Evolutionary conservation across 2,113 vertebrate genomes (phyloP).

Genomic region (Rhinolophus sinicus): DNA sequence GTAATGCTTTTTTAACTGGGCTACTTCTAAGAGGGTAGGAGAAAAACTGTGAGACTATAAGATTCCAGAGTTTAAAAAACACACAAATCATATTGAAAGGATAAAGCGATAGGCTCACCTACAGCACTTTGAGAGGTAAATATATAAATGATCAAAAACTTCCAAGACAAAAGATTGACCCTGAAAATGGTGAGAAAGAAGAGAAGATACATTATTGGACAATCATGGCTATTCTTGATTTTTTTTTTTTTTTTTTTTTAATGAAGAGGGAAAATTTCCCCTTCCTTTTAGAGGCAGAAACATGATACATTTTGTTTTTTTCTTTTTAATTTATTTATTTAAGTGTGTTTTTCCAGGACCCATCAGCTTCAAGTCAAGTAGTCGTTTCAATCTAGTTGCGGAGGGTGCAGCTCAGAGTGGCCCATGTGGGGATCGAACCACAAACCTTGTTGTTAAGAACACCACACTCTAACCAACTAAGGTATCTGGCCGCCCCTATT

Average conservation of each 20-base stretch:
- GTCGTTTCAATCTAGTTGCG: too few relatives aligned
- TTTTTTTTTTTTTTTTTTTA: not conserved
- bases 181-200: fast-evolving
- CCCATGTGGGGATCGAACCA: too few relatives aligned
- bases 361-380: too few relatives aligned
- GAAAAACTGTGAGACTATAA: not conserved
- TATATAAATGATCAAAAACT: not conserved
- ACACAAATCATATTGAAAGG: not conserved
- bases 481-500: too few relatives aligned
- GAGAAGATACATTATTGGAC: not conserved
- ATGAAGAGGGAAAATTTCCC: too few relatives aligned
- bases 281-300: too few relatives aligned
- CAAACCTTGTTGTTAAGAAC: too few relatives aligned
- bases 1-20: not conserved
- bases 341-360: too few relatives aligned
- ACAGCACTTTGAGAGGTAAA: not conserved
- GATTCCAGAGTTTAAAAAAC: not conserved
- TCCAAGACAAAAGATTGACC: not conserved
- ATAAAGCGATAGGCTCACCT: not conserved
- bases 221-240: not conserved
- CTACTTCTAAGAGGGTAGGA: not conserved
- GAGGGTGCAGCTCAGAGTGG: too few relatives aligned
- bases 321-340: too few relatives aligned
- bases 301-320: too few relatives aligned
- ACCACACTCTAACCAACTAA: too few relatives aligned